A percentile compares a stretch with the other conserved stretches of the same genome.
Conservation (phyloP, 2,113 vertebrate species). For the Zosterops hypoxanthus region DNA sequence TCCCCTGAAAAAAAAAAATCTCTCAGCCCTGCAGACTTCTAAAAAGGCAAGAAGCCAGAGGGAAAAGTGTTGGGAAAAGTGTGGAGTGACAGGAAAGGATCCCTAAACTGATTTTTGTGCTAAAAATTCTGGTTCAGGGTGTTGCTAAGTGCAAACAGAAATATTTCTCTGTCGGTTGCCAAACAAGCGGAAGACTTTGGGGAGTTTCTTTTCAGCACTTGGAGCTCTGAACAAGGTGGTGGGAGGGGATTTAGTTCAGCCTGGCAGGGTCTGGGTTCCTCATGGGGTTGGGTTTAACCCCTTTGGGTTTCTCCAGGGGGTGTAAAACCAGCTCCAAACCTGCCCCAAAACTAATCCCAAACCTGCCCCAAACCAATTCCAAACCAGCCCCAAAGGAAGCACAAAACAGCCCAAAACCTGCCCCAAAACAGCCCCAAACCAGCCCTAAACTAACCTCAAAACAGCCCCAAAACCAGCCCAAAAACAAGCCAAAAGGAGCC, state of each 20-base stretch:
- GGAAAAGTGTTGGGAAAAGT: background rate
- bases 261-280: background rate
- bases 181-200: background rate
- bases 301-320: background rate
- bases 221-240: background rate
- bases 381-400: background rate
- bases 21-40: background rate
- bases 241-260: background rate
- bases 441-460: background rate
- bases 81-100: background rate
- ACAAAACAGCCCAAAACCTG: background rate
- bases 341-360: too few relatives aligned
- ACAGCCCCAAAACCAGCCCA: too few relatives aligned
- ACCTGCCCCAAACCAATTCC: background rate
- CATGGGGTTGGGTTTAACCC: background rate
- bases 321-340: background rate
- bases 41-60: background rate
- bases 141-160: slow-evolving; percentile 43
- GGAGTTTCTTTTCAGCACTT: background rate
- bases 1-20: background rate
- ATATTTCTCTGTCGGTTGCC: slow-evolving; percentile 35
- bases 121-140: background rate
- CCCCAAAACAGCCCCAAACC: too few relatives aligned
- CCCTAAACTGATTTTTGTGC: background rate
- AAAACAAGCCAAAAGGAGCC: background rate